phyloP scores from a whole-genome alignment of 1,140 invertebrate genomes.

The Halictus rubicundus region DNA sequence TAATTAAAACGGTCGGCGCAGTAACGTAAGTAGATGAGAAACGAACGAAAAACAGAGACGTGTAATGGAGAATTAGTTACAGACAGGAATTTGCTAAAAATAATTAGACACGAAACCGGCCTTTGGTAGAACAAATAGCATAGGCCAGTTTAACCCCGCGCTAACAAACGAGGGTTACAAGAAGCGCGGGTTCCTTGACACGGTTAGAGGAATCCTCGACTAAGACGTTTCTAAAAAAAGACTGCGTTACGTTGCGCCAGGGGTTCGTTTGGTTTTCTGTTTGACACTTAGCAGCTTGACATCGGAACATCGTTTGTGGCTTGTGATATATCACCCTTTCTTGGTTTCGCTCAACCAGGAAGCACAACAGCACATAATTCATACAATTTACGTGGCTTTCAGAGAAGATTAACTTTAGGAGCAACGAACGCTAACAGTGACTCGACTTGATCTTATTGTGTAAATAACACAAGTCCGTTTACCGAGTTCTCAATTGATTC shows the following conservation, averaged over 20 bases:
- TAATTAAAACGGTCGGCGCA: too few relatives aligned
- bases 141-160: not conserved
- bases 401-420: too few relatives aligned
- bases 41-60: not conserved
- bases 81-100: not conserved
- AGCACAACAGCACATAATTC: too few relatives aligned
- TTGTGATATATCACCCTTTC: too few relatives aligned
- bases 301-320: not conserved
- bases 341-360: too few relatives aligned
- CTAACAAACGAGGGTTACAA: not conserved
- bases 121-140: not conserved
- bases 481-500: too few relatives aligned
- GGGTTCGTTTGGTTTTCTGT: not conserved
- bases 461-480: too few relatives aligned
- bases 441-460: too few relatives aligned
- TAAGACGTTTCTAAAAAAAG: conserved; percentile 11
- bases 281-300: not conserved
- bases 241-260: not conserved
- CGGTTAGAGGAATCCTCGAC: not conserved
- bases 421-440: too few relatives aligned
- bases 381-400: too few relatives aligned
- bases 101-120: not conserved
- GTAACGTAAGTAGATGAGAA: too few relatives aligned
- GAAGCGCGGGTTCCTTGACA: not conserved
- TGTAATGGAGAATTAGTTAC: too few relatives aligned